Evolutionary conservation across 2,113 vertebrate genomes (phyloP), one percentile per base, ranked within the genome.

Genomic region (Trinectes maculatus): DNA sequence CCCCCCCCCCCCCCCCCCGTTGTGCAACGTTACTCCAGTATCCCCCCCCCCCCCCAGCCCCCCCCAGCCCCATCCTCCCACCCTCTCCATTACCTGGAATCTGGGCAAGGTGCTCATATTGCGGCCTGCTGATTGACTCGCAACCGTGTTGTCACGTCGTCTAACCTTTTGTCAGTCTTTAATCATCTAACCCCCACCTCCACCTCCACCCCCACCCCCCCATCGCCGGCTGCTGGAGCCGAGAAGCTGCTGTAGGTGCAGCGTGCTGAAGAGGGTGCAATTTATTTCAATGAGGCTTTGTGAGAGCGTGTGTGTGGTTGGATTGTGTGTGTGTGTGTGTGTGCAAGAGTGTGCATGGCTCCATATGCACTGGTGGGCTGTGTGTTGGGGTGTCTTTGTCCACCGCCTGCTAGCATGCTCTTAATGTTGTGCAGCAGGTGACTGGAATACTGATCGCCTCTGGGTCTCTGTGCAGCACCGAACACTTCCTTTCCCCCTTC

Each of bases 381-480:
- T 39, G 68, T 74, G 61, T 70, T 43, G 25, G 65, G 60, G 44
- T 39, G 43, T 83, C 64, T 88, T 86, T 88, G 72, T 84, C 74
- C 67, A 60, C 55, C 57, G 74, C 73, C 60, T 74, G 77, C 77
- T 75, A 76, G 80, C 79, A 79, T 85, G 85, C 79, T 87, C 80
- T 87, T 90, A 73, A 85, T 87, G 76, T 82, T 79, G 73, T 86
- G 60, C 71, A 81, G 86, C 67, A 80, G 80, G 84, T 87, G 91
- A 91, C 88, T 84, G 48, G 90, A 91, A 92, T 92, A 88, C 89
- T 89, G 89, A 90, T 89, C 57, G 48, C 70, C 77, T 75, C 22
- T 0, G 70, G 60, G 71, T 81, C 60, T 89, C 79, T 53, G 48
- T 55, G 51, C 57, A 74, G 67, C 73, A 22, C 29, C 21, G n/a